Conservation (phyloP, 2,113 vertebrate species). For the Regulus satrapa region DNA sequence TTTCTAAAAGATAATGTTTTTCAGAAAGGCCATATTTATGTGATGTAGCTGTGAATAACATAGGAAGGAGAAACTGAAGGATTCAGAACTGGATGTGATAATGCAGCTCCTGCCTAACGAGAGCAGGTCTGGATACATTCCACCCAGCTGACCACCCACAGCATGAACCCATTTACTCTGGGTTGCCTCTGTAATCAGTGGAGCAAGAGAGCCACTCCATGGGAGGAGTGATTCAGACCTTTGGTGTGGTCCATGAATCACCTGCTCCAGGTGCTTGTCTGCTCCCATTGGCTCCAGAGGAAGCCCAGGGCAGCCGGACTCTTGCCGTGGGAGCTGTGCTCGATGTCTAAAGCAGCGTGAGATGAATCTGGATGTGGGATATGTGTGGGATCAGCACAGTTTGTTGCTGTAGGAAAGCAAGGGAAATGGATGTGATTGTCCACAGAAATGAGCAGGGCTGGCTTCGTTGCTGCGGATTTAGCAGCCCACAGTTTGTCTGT, state of each 20-base stretch:
- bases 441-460: not conserved
- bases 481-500: not conserved
- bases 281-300: not conserved
- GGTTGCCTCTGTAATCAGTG: slow-evolving; percentile 18
- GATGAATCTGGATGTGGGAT: not conserved
- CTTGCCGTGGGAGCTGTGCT: not conserved
- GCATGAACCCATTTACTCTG: not conserved
- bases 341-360: not conserved
- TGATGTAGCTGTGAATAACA: not conserved
- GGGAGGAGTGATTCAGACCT: slow-evolving; percentile 20
- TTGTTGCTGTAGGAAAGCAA: not conserved
- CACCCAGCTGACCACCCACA: slow-evolving; percentile 41
- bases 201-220: not conserved
- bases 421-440: not conserved
- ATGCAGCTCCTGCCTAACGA: not conserved
- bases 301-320: not conserved
- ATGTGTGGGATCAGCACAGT: not conserved
- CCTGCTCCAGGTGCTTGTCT: not conserved
- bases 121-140: slow-evolving; percentile 50
- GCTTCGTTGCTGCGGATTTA: not conserved
- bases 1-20: not conserved
- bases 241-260: slow-evolving; percentile 62
- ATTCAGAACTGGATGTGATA: not conserved
- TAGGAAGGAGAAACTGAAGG: not conserved
- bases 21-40: not conserved